phyloP scores from a whole-genome alignment of 2,888 invertebrate species.

The Lithodes maja region DNA sequence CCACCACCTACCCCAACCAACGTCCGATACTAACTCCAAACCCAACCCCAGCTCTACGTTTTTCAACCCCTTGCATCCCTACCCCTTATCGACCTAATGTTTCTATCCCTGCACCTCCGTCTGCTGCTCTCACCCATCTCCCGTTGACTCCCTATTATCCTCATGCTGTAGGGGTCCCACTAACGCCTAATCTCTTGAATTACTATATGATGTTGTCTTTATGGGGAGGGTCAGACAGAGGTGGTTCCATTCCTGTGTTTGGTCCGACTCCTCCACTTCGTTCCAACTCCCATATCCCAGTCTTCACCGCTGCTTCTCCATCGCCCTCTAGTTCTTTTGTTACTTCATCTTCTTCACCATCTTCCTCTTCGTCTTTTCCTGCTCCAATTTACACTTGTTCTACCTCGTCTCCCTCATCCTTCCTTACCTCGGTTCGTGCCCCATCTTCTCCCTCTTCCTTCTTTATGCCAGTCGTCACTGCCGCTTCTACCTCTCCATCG shows the following conservation, averaged over 20 bases:
- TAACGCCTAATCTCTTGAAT: conserved; percentile 28
- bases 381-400: not conserved
- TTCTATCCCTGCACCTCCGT: not conserved
- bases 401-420: no score
- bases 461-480: not conserved
- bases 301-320: not conserved
- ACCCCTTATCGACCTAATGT: not conserved
- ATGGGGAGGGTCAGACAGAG: conserved; percentile 9
- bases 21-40: not conserved
- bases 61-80: not conserved
- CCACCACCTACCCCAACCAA: no score
- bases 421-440: no score
- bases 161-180: not conserved
- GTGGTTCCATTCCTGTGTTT: not conserved
- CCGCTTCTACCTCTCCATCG: not conserved
- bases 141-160: not conserved
- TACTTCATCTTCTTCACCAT: not conserved
- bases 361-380: not conserved
- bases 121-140: not conserved
- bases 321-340: not conserved
- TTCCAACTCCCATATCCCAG: not conserved
- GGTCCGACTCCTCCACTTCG: not conserved
- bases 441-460: not conserved
- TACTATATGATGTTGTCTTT: conserved; percentile 54
- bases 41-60: not conserved